Base-by-base conservation (phyloP, 2,113 vertebrate genomes). In the Grantiella picta region DNA sequence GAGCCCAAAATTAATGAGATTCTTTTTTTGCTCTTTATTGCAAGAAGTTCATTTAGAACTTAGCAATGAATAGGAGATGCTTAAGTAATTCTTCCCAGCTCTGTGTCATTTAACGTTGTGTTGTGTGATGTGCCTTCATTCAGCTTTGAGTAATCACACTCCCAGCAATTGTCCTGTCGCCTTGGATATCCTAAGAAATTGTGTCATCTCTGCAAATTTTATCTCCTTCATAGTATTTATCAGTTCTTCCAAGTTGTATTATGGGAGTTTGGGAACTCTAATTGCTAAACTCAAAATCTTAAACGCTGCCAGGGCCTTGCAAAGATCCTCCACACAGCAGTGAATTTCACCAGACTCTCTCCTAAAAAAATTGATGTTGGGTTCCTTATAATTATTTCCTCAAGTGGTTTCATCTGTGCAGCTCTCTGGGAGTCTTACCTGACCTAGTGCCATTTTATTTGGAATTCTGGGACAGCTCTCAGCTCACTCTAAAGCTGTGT, bases 401-500 rank as follows among this genome's bases (percentile, higher is more conserved):
- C 72, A 60, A 86, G 90, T 28, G 36, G 61, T 89, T 95, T 80
- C 33, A 81, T 89, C 72, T 78, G 40, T 75, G 71, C 52, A 56
- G 78, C 36, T 91, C 33, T 90, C 60, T 7, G 56, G 73, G 79
- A 73, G 64, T 81, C 82, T 90, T 83, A 52, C 64, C 78, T 75
- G 87, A 75, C 88, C 25, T 2, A 40, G 56, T 88, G 76, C 56
- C 92, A 84, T 92, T 93, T 82, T 71, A 86, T 89, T 60, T 83
- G 93, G 76, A 86, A 96, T 90, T 90, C 80, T 86, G 69, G 76
- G 88, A 76, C 80, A 75, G 88, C 86, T 90, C 93, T 92, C 82
- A 84, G 80, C 92, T 96, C 76, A 38, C 76, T 83, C 70, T 77
- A 96, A 93, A 96, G 88, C 95, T 57, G 9, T 92, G 94, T 90